Base-by-base conservation (phyloP, 2,797 vertebrate genomes). In the Caiman crocodilus region DNA sequence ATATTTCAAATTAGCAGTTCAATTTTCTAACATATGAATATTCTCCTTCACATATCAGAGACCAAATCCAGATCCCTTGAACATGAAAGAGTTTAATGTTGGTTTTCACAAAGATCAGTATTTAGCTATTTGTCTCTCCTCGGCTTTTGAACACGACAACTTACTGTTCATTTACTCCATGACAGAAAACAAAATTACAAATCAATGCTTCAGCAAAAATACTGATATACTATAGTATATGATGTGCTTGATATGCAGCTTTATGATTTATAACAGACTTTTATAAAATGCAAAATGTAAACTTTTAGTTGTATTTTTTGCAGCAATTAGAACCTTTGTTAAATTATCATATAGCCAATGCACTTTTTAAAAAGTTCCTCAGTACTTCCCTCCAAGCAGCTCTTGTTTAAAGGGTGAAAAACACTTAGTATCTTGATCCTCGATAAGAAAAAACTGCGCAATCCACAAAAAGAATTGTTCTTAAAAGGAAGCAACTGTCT, bases 81-180 rank as follows among this genome's bases (percentile, higher is more conserved):
- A 64, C n/a, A 1, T 21, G 75, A 32, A 50, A 32, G 35, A 82
- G 12, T 30, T 75, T 14, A 0, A 0, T 2, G 25, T 12, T 23
- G 28, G 20, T 81, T 88, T 79, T 71, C 50, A 26, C 15, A 30
- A 30, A 55, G 56, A 13, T 16, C 16, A 17, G 35, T 65, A 88
- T 76, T n/a, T 64, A 5, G 2, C 56, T 79, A 5, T 55, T 25
- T 79, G 1, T 17, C 32, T 75, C 35, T 63, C 76, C 82, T 84
- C 23, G 64, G 4, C 25, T 76, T 60, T 73, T 32, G n/a, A 85
- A 42, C 23, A 42, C 21, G 3, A 77, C 57, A 71, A 67, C 16
- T 75, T 79, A 28, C 57, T 90, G n/a, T 14, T 73, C 42, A 61
- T 85, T 71, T 78, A 35, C 4, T 50, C 13, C 67, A 73, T 11